A percentile compares a stretch with the other conserved stretches of the same genome.
These are phyloP conservation scores for Philereme transversata DNA, from an alignment of 2,888 invertebrate genomes.

Conservation along the genomic window DNA sequence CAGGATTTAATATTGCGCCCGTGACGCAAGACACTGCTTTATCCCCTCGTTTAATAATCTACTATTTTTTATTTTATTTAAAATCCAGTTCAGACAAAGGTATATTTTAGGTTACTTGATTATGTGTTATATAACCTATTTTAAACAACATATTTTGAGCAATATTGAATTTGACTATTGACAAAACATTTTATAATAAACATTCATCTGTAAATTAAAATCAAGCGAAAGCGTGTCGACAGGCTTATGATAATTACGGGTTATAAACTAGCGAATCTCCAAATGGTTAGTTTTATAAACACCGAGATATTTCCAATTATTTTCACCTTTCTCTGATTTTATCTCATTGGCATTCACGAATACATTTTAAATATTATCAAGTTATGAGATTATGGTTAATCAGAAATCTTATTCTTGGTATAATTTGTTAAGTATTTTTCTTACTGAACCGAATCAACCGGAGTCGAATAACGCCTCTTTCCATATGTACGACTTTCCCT, in stretches of 20 bases:
- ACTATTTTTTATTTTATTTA: too few relatives aligned
- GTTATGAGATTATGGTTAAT: conserved; percentile 4
- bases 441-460: not conserved
- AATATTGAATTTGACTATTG: too few relatives aligned
- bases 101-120: too few relatives aligned
- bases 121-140: too few relatives aligned
- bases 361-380: not conserved
- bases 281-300: conserved; percentile 28
- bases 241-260: conserved; percentile 42
- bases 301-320: conserved; percentile 23
- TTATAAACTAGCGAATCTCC: conserved; percentile 31
- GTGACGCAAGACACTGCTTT: too few relatives aligned
- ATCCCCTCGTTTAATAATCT: too few relatives aligned
- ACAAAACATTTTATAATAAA: not conserved
- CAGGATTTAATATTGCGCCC: too few relatives aligned
- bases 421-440: not conserved
- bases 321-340: conserved; percentile 32
- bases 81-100: too few relatives aligned
- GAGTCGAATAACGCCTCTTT: too few relatives aligned
- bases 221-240: conserved; percentile 37
- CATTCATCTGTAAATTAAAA: conserved; percentile 19
- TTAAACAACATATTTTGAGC: too few relatives aligned
- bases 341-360: conserved; percentile 25
- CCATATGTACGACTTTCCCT: too few relatives aligned
- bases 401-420: conserved; percentile 1